Base-by-base conservation (phyloP, 2,888 invertebrate genomes). In the Acleris cristana region DNA sequence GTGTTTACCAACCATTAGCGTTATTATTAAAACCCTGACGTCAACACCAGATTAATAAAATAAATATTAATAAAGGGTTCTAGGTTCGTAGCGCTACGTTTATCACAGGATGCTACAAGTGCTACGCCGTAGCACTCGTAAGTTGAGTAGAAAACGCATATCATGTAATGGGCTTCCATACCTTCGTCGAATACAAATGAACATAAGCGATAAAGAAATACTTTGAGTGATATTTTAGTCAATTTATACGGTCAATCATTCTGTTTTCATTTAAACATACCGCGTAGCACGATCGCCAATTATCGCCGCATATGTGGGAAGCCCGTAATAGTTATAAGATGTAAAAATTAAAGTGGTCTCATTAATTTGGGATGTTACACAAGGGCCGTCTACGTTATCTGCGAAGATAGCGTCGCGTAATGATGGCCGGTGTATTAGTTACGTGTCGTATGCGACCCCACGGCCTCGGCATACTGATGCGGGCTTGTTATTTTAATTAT, bases 401-500 rank as follows among this genome's bases (percentile, higher is more conserved):
- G 40, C 51, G 23, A 26, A 10, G n/a, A n/a, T 23, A 40, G 19
- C 58, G 49, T n/a, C 23, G 48, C 52, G 52, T 67, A 67, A 57
- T 57, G 62, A 49, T 55, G 70, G 60, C 54, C 71, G 71, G 72
- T 73, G 77, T 79, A 82, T 85, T 86, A 84, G 79, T 74, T 72
- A 73, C 72, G 77, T 73, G 79, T 79, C 80, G 80, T 82, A 89
- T 90, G 89, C 86, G 79, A 73, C 83, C 81, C 76, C 89, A 88
- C 84, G 89, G 80, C 73, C 78, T 79, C 78, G 40, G 85, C 84
- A 87, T 86, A 83, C 82, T 86, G 83, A 86, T 84, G 84, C 81
- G 76, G 82, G 80, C 85, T 84, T 86, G 86, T 88, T 86, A 85
- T 86, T 89, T 89, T 89, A 89, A 89, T 89, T 87, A 87, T 87